Percentiles rank a stretch among this genome's conserved stretches.
Conservation (phyloP, 2,113 vertebrate genomes). For the Indicator indicator region DNA sequence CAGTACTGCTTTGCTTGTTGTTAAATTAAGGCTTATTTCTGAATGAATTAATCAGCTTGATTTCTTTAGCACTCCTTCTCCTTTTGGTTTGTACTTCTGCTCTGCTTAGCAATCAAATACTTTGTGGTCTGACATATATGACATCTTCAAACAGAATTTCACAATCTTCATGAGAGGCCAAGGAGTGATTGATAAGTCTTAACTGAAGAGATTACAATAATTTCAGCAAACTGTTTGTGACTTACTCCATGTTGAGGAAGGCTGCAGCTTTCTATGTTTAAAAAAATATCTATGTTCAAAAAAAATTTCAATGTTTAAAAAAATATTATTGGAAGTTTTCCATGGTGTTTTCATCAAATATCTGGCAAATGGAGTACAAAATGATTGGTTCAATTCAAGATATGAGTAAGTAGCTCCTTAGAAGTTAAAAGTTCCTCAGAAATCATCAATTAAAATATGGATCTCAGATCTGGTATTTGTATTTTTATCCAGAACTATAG, state of each 20-base stretch:
- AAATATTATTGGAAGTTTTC: neutral
- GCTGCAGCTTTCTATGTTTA: fast-evolving
- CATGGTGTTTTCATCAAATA: neutral
- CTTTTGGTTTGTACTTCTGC: neutral
- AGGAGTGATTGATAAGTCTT: neutral
- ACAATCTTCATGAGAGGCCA: neutral
- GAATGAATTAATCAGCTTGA: neutral
- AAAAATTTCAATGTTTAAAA: neutral
- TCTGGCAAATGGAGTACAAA: neutral
- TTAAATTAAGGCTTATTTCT: neutral
- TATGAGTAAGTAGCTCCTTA: neutral
- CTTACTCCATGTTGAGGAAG: neutral
- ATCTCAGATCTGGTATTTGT: neutral
- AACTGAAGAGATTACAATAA: fast-evolving
- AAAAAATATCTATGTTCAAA: neutral
- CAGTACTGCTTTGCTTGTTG: neutral
- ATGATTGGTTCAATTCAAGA: neutral
- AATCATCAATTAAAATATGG: neutral
- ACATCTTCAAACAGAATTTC: neutral
- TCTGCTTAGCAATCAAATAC: neutral
- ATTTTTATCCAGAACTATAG: neutral
- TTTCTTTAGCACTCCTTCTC: neutral
- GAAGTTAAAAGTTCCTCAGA: neutral
- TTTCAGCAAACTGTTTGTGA: neutral
- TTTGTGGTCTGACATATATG: neutral